Base-by-base conservation (phyloP, 1,140 invertebrate genomes). In the Sinonovacula constricta region DNA sequence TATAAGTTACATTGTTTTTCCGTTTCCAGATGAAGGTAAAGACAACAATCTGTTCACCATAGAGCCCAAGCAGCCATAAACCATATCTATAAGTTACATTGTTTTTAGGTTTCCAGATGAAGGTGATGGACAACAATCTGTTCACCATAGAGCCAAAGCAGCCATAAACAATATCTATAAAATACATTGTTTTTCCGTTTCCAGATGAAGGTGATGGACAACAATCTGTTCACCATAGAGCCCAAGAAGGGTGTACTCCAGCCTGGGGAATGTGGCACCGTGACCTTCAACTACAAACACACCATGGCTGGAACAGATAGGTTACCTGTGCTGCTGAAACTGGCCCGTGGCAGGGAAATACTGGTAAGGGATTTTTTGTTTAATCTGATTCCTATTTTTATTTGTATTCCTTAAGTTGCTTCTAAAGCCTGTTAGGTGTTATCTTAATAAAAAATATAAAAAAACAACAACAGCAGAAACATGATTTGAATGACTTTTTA, bases 161-260 rank as follows among this genome's bases (percentile, higher is more conserved):
- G n/a, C n/a, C n/a, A n/a, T n/a, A n/a, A n/a, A n/a, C n/a, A n/a
- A n/a, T n/a, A n/a, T n/a, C n/a, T n/a, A n/a, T n/a, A n/a, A n/a
- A n/a, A n/a, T n/a, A n/a, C n/a, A n/a, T n/a, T n/a, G n/a, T 45
- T 45, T 18, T 45, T 59, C 34, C 66, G 14, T 66, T 76, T 84
- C 53, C 82, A 91, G 89, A 91, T 91, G 90, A 91, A 91, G 78
- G 88, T 91, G 1, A 89, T 91, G 89, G 89, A 91, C 74, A 91
- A 91, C 75, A 90, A 89, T 74, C 78, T 91, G 69, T 91, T 91
- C 63, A 77, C 72, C 12, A 85, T 91, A 34, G 85, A 87, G 34
- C 90, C 90, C 0, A 88, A 86, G 72, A 86, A 85, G 78, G 90
- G 90, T 0, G 80, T 82, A n/a, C 67, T 91, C 30, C 67, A 86